Evolutionary conservation across 2,113 vertebrate species (phyloP), one percentile per base, ranked within the genome.

Genomic region (Onychostruthus taczanowskii): DNA sequence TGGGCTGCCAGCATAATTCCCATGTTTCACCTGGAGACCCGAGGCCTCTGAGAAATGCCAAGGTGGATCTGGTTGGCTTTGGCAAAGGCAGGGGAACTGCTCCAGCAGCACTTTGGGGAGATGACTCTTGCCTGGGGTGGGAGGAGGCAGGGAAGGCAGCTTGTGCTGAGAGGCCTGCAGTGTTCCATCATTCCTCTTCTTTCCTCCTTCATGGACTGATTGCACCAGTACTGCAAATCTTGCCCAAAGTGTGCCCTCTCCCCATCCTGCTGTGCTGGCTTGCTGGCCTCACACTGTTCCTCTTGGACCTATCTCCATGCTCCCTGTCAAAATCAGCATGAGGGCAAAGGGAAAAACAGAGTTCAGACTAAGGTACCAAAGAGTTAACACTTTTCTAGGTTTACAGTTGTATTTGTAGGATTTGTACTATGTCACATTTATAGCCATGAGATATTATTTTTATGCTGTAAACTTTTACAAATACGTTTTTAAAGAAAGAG

Each of bases 321-420:
- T 55, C 18, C 70, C 84, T 90, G 86, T 72, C 63, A 69, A 84
- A 95, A 83, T 47, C 84, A 61, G 18, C 44, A 53, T 3, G 18
- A 83, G 64, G 69, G 73, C 19, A 11, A 90, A 85, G 58, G 13
- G 0, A 33, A 78, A 85, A 94, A 77, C 92, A 53, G 91, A 78
- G 76, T 61, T 83, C 70, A 39, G 59, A 97, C 80, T 92, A 96
- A 85, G 97, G 98, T 98, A 98, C 98, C 98, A 98, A 98, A 98
- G 97, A 98, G 95, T 90, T 97, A 95, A 96, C 94, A 91, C 96
- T 96, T 94, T 93, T 86, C 80, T 98, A 97, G 97, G 97, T 98
- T 98, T 98, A 98, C 97, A 97, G 95, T 79, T 93, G 55, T 96
- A 97, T 96, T 94, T 97, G 93, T 98, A 98, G 95, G 86, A 95